phyloP scores from a whole-genome alignment of 37 sponge, comb jelly and placozoan genomes.

The Halichondria panicea region DNA sequence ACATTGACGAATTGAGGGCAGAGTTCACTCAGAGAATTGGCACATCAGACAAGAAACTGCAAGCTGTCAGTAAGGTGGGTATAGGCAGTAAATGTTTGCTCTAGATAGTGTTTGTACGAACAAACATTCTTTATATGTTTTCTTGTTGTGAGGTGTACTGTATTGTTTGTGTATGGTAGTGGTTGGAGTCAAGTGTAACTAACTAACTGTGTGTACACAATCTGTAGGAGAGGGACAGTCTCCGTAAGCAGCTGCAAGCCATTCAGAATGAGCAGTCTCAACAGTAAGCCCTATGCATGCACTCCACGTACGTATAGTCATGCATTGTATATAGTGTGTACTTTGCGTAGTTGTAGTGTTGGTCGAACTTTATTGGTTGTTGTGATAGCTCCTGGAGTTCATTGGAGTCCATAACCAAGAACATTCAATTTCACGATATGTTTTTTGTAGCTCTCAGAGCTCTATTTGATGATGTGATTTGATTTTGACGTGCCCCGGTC shows the following conservation, averaged over 20 bases:
- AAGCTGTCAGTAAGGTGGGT: constrained; percentile 59
- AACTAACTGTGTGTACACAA: background rate
- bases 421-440: too few relatives aligned
- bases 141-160: background rate
- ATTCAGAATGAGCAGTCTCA: constrained; percentile 42
- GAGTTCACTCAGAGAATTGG: constrained; percentile 71
- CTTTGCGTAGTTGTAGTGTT: too few relatives aligned
- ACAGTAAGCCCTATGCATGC: too few relatives aligned
- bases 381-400: too few relatives aligned
- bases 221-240: constrained; percentile 74
- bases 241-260: constrained; percentile 67
- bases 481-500: too few relatives aligned
- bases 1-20: constrained; percentile 48
- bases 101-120: background rate
- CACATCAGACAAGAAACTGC: constrained; percentile 70
- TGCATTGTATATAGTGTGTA: background rate
- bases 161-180: too few relatives aligned
- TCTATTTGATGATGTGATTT: too few relatives aligned
- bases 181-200: background rate
- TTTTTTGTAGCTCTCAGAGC: too few relatives aligned
- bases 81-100: background rate
- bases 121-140: background rate
- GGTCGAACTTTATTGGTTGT: too few relatives aligned
- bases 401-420: too few relatives aligned
- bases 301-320: background rate